These are phyloP conservation scores for Sebastes jordani DNA, from an alignment of 2,797 vertebrate species.

Conservation along the genomic window DNA sequence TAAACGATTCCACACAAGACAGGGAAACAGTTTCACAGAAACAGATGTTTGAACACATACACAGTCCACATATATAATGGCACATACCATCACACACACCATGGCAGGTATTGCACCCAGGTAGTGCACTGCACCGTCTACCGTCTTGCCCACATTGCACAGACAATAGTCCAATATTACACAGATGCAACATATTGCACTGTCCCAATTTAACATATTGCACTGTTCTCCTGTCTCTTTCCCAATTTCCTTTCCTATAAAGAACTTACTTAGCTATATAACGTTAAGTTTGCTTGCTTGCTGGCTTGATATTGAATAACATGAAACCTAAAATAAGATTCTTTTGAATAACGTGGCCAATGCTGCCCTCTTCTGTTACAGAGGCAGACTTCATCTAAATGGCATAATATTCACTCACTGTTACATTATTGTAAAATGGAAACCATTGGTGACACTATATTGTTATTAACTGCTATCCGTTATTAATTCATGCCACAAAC, in stretches of 20 bases:
- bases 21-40: too few relatives aligned
- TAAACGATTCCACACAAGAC: too few relatives aligned
- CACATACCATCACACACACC: too few relatives aligned
- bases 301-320: background rate
- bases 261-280: background rate
- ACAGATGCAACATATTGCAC: too few relatives aligned
- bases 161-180: too few relatives aligned
- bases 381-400: constrained; percentile 13
- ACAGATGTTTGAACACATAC: too few relatives aligned
- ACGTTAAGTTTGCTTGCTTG: background rate
- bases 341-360: constrained; percentile 19
- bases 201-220: too few relatives aligned
- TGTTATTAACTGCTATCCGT: background rate
- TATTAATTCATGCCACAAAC: background rate
- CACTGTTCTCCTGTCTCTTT: background rate
- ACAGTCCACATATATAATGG: too few relatives aligned
- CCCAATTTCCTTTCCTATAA: background rate
- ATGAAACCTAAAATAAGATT: background rate
- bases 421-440: constrained; percentile 5
- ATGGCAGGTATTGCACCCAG: too few relatives aligned
- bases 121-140: too few relatives aligned
- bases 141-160: too few relatives aligned
- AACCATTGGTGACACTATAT: background rate
- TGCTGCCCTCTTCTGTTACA: constrained; percentile 74
- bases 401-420: background rate